These are phyloP conservation scores for Tiphia femorata DNA, from an alignment of 2,888 invertebrate genomes.

Conservation along the genomic window DNA sequence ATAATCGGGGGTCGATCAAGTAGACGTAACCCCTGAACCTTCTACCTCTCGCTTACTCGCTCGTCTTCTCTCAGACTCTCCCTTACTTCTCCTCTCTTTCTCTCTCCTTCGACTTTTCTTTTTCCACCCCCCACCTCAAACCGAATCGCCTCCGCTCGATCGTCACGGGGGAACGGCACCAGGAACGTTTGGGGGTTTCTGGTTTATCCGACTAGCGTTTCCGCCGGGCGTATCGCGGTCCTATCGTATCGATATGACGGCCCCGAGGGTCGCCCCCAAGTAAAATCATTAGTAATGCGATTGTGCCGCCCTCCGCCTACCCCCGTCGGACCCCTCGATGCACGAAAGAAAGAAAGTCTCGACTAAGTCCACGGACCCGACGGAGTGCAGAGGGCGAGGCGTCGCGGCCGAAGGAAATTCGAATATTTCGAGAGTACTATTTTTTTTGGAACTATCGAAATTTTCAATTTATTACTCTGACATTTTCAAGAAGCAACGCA, in stretches of 20 bases:
- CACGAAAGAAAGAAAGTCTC: no score
- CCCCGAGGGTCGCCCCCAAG: slow-evolving; percentile 53
- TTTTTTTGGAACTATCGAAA: no score
- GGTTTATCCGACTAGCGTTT: slow-evolving; percentile 57
- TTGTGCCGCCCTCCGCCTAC: slow-evolving; percentile 42
- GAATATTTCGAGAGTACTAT: no score
- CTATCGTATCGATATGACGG: slow-evolving; percentile 61
- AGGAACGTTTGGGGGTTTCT: slow-evolving; percentile 22
- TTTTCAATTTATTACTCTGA: no score
- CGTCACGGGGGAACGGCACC: neutral
- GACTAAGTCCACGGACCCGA: no score
- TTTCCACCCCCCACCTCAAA: slow-evolving; percentile 5
- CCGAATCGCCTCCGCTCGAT: no score
- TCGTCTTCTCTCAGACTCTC: slow-evolving; percentile 4
- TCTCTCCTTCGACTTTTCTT: slow-evolving; percentile 9
- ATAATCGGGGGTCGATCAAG: slow-evolving; percentile 54
- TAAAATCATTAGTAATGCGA: slow-evolving; percentile 65
- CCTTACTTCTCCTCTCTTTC: slow-evolving; percentile 1
- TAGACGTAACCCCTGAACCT: slow-evolving; percentile 49
- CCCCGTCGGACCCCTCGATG: no score
- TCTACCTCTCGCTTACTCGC: slow-evolving; percentile 12
- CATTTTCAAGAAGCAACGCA: no score
- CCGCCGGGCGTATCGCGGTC: slow-evolving; percentile 49
- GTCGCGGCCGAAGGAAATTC: no score
- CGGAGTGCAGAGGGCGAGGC: no score